phyloP scores from a whole-genome alignment of 2,113 vertebrate genomes.

The Elephas maximus region DNA sequence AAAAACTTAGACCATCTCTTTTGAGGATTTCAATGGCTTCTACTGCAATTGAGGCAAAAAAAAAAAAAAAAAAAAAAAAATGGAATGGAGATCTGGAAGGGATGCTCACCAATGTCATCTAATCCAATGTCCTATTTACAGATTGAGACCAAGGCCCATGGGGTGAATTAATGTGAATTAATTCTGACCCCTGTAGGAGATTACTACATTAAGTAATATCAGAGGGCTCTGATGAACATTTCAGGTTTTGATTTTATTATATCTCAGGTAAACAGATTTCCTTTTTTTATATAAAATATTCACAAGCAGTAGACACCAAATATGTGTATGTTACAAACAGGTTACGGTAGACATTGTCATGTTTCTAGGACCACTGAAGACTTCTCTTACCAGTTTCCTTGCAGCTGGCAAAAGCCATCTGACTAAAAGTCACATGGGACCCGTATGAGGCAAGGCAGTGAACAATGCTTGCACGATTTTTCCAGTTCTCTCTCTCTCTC shows the following conservation, averaged over 20 bases:
- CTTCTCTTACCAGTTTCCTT: not conserved
- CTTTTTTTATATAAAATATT: not conserved
- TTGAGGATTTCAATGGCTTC: not conserved
- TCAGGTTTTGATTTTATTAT: conserved; percentile 8
- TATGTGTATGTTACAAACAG: not conserved
- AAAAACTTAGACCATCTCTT: not conserved
- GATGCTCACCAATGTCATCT: not conserved
- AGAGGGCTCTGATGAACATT: not conserved
- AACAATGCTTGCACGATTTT: not conserved
- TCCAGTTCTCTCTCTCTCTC: not conserved
- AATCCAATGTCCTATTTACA: not conserved
- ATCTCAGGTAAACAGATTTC: not conserved
- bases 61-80: not conserved
- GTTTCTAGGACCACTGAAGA: not conserved
- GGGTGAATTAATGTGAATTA: not conserved
- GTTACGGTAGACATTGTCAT: not conserved
- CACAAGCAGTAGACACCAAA: not conserved
- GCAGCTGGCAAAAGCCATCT: not conserved
- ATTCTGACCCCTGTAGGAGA: not conserved
- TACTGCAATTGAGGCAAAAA: not conserved
- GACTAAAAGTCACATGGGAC: not conserved
- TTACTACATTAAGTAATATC: not conserved
- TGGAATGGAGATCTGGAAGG: not conserved
- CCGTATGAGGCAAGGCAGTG: not conserved
- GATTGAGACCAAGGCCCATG: not conserved